Evolutionary conservation across 2,888 invertebrate species (phyloP), one percentile per base, ranked within the genome.

Genomic region (Melieria crassipennis): DNA sequence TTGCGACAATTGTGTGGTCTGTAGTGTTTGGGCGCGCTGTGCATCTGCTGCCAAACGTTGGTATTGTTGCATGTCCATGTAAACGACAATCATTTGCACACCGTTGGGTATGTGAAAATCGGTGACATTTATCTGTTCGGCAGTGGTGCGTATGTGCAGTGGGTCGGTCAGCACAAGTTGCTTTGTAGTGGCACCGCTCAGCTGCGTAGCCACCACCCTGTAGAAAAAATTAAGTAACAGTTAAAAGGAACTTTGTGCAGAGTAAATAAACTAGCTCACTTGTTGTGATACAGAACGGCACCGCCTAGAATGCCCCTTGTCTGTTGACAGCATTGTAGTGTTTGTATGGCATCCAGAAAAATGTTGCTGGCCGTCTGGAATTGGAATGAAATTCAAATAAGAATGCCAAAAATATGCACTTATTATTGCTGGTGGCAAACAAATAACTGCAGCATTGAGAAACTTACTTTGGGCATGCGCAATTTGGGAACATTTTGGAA

Each of bases 331-430:
- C 92, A 91, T 80, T 96, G 94, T 74, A 97, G 87, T 71, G 96
- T 91, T 85, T 96, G 94, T 87, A 94, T 92, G 1, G 96, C 93
- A 88, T 95, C 94, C 85, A 96, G 89, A 85, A 94, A 96, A 74
- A 96, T 91, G 77, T 93, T 93, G 79, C 94, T 94, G 48, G 93
- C 94, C 85, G 94, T 95, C 95, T 96, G 87, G 58, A 89, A 88
- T 75, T 5, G 1, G 2, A 30, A 30, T 30, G 30, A 30, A 30
- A 30, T 3, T 30, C 30, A 30, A 30, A 30, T 30, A 30, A 30
- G 30, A 30, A 30, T 30, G 30, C 30, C 30, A 30, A 30, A 30
- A 30, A 1, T 30, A 56, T 16, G 13, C 13, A 55, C 13, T 7
- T 55, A 30, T 55, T 13, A 9, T 9, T n/a, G 11, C 13, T n/a